A percentile compares a stretch with the other conserved stretches of the same genome.
These are phyloP conservation scores for Trididemnum nubilum DNA, from an alignment of 23 tunicate genomes.

Conservation along the genomic window DNA sequence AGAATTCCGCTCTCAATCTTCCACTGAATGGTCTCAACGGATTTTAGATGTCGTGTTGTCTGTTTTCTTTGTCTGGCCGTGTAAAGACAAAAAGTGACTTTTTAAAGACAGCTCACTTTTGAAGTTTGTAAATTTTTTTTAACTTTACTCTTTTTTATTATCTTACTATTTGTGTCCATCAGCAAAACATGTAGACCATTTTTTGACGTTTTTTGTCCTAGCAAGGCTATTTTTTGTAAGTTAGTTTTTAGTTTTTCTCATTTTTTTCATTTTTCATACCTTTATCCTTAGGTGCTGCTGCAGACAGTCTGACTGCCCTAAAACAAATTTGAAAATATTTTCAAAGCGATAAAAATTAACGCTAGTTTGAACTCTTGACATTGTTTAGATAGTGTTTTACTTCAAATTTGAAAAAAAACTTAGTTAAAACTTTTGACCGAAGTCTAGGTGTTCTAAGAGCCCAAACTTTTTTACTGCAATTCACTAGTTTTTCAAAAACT, in stretches of 20 bases:
- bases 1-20: background rate
- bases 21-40: conserved; percentile 4
- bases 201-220: background rate
- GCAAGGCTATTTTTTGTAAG: background rate
- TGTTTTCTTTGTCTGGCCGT: background rate
- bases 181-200: background rate
- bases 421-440: too few species aligned
- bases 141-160: background rate
- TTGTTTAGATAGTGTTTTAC: too few species aligned
- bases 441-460: too few species aligned
- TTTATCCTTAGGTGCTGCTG: background rate
- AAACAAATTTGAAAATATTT: too few species aligned
- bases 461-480: too few species aligned
- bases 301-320: too few species aligned
- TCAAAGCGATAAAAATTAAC: too few species aligned
- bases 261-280: background rate
- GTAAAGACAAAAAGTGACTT: too few species aligned
- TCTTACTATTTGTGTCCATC: background rate
- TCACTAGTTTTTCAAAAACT: too few species aligned
- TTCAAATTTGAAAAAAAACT: too few species aligned
- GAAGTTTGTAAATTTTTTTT: background rate
- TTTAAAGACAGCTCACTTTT: background rate
- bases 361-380: too few species aligned
- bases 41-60: conserved; percentile 6
- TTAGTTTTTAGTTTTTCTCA: background rate